Percentiles rank a stretch among this genome's conserved stretches.
Conservation (phyloP, 2,888 invertebrate genomes). For the Sylvicola cinctus region DNA sequence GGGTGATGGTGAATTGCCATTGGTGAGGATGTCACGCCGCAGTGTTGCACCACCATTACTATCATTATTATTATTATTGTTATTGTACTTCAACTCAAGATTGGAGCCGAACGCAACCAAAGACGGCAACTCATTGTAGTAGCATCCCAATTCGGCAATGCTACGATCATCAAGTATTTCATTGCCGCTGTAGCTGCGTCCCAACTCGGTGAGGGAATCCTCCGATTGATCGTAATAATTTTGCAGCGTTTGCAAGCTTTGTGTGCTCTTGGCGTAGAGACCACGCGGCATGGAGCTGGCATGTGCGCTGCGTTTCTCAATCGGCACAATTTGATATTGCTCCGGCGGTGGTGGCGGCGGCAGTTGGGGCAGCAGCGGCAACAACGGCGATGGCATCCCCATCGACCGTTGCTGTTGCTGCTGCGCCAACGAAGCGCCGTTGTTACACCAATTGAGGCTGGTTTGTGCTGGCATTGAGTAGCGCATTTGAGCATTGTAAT, state of each 20-base stretch:
- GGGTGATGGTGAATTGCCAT: not conserved
- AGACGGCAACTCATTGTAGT: conserved; percentile 18
- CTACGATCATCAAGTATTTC: not conserved
- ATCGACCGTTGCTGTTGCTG: conserved; percentile 22
- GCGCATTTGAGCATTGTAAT: conserved; percentile 4
- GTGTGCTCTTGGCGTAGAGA: not conserved
- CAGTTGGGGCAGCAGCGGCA: not conserved
- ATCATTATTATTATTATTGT: conserved; percentile 11
- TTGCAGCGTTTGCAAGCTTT: not conserved
- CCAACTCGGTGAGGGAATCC: too few species aligned
- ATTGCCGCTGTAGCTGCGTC: too few species aligned
- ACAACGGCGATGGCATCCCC: conserved; percentile 11
- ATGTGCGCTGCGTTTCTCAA: not conserved
- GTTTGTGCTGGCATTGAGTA: conserved; percentile 3
- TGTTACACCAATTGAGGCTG: conserved; percentile 6
- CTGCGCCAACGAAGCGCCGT: conserved; percentile 10
- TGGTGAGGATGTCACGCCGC: too few species aligned
- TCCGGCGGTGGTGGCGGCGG: conserved; percentile 1
- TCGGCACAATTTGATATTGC: conserved; percentile 1
- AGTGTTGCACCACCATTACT: conserved; percentile 8
- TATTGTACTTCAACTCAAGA: conserved; percentile 16
- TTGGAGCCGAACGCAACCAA: conserved; percentile 21
- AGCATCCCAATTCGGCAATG: conserved; percentile 18
- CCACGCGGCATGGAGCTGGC: too few species aligned
- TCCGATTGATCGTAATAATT: too few species aligned